Base-by-base conservation (phyloP, 1,140 invertebrate genomes). In the Babylonia areolata region DNA sequence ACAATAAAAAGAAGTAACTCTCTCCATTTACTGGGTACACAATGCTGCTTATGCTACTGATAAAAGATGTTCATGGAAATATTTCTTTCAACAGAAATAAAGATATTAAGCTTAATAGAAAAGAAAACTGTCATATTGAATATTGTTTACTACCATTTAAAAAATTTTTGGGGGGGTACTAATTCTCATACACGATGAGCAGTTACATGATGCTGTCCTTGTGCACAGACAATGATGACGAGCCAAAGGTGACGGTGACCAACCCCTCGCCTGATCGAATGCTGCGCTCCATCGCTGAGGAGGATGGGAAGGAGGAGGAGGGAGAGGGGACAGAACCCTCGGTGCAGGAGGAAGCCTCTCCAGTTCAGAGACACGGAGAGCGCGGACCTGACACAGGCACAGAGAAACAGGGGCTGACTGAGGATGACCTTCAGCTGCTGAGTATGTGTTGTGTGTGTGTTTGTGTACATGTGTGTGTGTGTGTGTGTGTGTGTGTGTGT, bases 281-380 rank as follows among this genome's bases (percentile, higher is more conserved):
- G 80, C 90, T 93, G n/a, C 85, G 88, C 17, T 89, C 90, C 69
- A 93, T 94, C 31, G 87, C 89, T 28, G 92, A 94, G 69, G 92
- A 92, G 86, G 92, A 93, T 69, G 85, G 23, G 75, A 77, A 33
- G 33, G 85, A 77, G 28, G 88, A 90, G 31, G 88, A 83, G 23
- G 42, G 54, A 2, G 84, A 87, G 46, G 84, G 80, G n/a, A 75
- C 85, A 5, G 73, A 84, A 20, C 42, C 80, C 58, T 80, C 83
- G 11, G 69, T 81, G 15, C 37, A 81, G 12, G 46, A 87, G 1
- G 82, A 87, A 51, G 51, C 31, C 15, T 11, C 35, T 5, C 37
- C 83, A 46, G 15, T 78, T 2, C 40, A 23, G 2, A 81, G 88
- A 54, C 85, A 81, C 11, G 86, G 73, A 9, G 92, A 93, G 87